phyloP scores from a whole-genome alignment of 1,140 invertebrate genomes.

The Zaprionus nigranus region DNA sequence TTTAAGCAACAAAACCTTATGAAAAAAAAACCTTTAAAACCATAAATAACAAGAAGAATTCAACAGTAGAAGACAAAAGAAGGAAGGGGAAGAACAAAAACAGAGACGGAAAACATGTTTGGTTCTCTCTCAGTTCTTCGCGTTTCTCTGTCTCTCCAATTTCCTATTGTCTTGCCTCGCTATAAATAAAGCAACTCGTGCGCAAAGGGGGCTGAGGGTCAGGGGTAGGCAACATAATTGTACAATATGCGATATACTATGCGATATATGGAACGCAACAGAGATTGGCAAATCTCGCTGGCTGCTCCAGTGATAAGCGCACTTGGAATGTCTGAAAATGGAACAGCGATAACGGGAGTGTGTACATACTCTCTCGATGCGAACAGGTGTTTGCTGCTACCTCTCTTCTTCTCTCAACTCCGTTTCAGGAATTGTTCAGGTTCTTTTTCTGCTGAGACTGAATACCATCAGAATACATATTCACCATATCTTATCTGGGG shows the following conservation, averaged over 20 bases:
- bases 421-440: background rate
- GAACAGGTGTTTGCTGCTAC: background rate
- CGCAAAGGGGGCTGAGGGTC: background rate
- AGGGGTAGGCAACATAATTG: constrained; percentile 14
- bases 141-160: constrained; percentile 1
- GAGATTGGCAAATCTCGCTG: background rate
- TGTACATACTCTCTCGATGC: background rate
- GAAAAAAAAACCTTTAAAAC: constrained; percentile 6
- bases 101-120: constrained; percentile 3
- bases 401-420: background rate
- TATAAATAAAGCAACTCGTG: constrained; percentile 29
- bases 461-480: background rate
- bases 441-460: background rate
- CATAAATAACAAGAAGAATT: background rate
- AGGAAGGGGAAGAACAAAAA: background rate
- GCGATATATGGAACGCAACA: background rate
- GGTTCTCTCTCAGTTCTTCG: background rate
- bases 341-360: constrained; percentile 4
- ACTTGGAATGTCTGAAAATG: background rate
- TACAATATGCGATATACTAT: background rate
- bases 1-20: background rate
- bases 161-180: constrained; percentile 24
- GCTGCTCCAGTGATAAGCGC: constrained; percentile 9
- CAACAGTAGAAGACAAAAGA: background rate
- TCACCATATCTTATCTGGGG: background rate